Evolutionary conservation across 2,113 vertebrate genomes (phyloP), one percentile per base, ranked within the genome.

Genomic region (Delphinapterus leucas): DNA sequence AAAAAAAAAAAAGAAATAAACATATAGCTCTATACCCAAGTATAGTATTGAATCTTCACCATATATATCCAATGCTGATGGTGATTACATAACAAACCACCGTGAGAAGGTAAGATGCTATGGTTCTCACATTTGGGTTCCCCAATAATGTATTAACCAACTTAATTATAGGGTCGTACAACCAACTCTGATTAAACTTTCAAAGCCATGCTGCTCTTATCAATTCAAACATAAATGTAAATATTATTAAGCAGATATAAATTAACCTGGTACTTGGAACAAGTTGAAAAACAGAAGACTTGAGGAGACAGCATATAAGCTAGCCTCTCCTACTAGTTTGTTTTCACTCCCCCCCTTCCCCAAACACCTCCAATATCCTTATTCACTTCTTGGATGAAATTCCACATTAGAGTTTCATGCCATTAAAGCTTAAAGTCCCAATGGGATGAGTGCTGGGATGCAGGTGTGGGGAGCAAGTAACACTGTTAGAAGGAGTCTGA

Each of bases 1-100:
- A n/a, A n/a, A n/a, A n/a, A n/a, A n/a, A n/a, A n/a, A n/a, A 82
- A 97, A 65, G 63, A 88, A 71, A 79, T 85, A 96, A 95, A 38
- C n/a, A 23, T 5, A 79, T 26, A 79, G 31, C 77, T 93, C 28
- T 93, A 20, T 33, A 96, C 21, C 0, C 25, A 36, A 93, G 2
- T 38, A n/a, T 2, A 18, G 17, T 36, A 36, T 5, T 90, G 11
- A 93, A 41, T 86, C 84, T 53, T 49, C n/a, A 47, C 25, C 28
- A 49, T 13, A 76, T 2, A 80, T 3, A 80, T n/a, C 68, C 71
- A 68, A 1, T 67, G 68, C 17, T 79, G 28, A 85, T 7, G 18
- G 41, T 20, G 21, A 68, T 55, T 67, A 67, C 82, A 65, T 77
- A 25, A 25, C 23, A 67, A 88, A 85, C 36, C 58, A 74, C 15